Evolutionary conservation across 2,797 vertebrate genomes (phyloP), one percentile per base, ranked within the genome.

Genomic region (Furcifer pardalis): DNA sequence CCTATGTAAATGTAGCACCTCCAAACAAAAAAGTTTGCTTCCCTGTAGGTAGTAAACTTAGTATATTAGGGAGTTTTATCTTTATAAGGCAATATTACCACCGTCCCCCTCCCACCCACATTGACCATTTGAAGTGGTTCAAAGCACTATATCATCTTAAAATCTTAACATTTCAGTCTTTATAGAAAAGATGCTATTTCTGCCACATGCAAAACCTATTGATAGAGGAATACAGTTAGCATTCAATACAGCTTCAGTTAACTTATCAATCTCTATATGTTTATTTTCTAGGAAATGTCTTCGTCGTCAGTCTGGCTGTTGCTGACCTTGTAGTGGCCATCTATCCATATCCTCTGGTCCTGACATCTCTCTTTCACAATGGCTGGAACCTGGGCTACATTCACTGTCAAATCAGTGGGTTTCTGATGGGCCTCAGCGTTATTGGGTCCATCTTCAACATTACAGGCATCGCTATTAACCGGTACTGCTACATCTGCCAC

Each of bases 401-500:
- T 71, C 98, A 99, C 93, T 99, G 98, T 95, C 98, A 99, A 92
- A 95, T 98, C 91, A 99, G 98, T 21, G 98, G 97, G 84, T 99
- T 99, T 95, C 93, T 99, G 79, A 99, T 98, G 98, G 98, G 98
- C 42, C 88, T 99, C 91, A 99, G 98, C 52, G 98, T 99, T 91
- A 97, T 99, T 44, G 97, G 98, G 95, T 99, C 98, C 13, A 97
- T 99, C 92, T 99, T 99, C 95, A 99, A 97, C 93, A 99, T 99
- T 94, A 97, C 98, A 0, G 98, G 97, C 89, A 99, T 99, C 21
- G 98, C 98, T 90, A 95, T 99, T 88, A 99, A 99, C 92, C 97
- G 98, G 44, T 99, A 99, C 94, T 99, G 98, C 92, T 99, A 98
- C 88, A 98, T 99, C 95, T 99, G 98, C 94, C 98, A 99, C 96